Conservation (phyloP, 2,888 invertebrate genomes). For the Lissocephala sabroskyi region DNA sequence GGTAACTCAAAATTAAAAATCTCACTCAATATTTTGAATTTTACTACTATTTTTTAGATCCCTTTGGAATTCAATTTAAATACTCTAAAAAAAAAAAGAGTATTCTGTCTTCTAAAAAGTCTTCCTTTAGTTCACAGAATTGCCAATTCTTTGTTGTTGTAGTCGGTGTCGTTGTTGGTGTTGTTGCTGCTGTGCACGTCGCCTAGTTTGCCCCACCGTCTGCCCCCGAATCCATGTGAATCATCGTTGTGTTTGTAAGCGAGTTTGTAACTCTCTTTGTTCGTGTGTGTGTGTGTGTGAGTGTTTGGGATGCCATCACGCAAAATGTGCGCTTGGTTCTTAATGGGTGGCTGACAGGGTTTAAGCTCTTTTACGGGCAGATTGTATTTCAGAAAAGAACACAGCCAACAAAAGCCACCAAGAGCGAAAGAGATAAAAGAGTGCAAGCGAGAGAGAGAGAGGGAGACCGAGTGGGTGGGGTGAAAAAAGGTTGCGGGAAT, state of each 20-base stretch:
- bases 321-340: conserved; percentile 56
- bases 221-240: too few species aligned
- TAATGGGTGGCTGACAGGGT: conserved; percentile 67
- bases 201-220: too few species aligned
- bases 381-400: conserved; percentile 56
- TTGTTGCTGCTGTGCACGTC: conserved; percentile 14
- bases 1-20: too few species aligned
- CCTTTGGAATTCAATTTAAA: too few species aligned
- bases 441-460: conserved; percentile 19
- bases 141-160: too few species aligned
- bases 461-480: not conserved
- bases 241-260: not conserved
- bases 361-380: conserved; percentile 66
- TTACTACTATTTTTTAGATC: too few species aligned
- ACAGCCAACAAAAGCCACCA: conserved; percentile 3
- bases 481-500: too few species aligned
- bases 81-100: too few species aligned
- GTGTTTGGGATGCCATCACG: conserved; percentile 55
- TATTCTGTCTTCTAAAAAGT: too few species aligned
- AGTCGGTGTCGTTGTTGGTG: not conserved
- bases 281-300: conserved; percentile 18
- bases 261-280: not conserved
- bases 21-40: too few species aligned
- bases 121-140: too few species aligned
- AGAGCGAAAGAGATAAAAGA: conserved; percentile 6